Percentiles rank a stretch among this genome's conserved stretches.
phyloP scores from a whole-genome alignment of 2,888 invertebrate genomes.

The Hanleya hanleyi region DNA sequence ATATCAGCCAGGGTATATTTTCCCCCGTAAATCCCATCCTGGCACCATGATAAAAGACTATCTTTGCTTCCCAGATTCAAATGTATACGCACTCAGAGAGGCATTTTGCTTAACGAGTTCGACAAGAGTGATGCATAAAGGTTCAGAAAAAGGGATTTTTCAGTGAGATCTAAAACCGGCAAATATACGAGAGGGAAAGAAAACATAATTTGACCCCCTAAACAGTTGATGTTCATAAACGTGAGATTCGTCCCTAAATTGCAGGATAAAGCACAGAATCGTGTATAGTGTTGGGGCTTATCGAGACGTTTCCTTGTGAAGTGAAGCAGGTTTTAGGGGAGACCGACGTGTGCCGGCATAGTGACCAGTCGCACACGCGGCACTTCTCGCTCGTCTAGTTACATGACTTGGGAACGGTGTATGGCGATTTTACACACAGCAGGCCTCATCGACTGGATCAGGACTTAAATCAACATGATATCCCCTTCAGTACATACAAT shows the following conservation, averaged over 20 bases:
- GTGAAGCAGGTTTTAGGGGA: background rate
- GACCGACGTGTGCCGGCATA: background rate
- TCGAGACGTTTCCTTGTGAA: background rate
- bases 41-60: too few relatives aligned
- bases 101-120: too few relatives aligned
- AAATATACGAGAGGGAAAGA: background rate
- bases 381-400: background rate
- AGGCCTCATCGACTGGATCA: too few relatives aligned
- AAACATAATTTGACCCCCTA: background rate
- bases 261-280: background rate
- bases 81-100: too few relatives aligned
- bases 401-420: background rate
- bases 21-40: too few relatives aligned
- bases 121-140: too few relatives aligned
- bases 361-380: background rate
- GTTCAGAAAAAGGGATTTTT: too few relatives aligned
- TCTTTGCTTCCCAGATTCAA: too few relatives aligned
- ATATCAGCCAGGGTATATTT: too few relatives aligned
- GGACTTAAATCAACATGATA: too few relatives aligned
- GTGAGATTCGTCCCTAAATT: background rate
- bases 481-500: too few relatives aligned
- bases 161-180: too few relatives aligned
- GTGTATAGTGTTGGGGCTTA: background rate
- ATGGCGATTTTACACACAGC: background rate
- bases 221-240: background rate